These are phyloP conservation scores for Rhizoglyphus robini DNA, from an alignment of 1,140 invertebrate genomes.

Conservation along the genomic window DNA sequence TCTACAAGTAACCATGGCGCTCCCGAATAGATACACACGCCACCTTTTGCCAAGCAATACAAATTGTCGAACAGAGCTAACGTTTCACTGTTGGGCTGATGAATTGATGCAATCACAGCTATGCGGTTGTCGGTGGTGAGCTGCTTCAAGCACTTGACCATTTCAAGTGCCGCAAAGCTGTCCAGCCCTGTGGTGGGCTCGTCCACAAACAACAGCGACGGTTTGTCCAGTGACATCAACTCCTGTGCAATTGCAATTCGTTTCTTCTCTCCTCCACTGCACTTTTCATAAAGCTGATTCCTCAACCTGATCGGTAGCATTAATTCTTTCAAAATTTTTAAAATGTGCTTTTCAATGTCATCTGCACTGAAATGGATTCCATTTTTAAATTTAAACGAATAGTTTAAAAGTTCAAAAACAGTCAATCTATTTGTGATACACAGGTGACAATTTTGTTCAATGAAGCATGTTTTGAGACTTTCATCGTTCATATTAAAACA, in stretches of 20 bases:
- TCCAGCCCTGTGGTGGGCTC: conserved; percentile 45
- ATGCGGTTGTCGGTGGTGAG: neutral
- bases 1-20: conserved; percentile 1
- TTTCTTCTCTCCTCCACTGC: neutral
- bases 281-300: neutral
- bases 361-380: conserved; percentile 59
- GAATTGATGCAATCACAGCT: conserved; percentile 17
- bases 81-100: conserved; percentile 16
- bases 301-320: conserved; percentile 46
- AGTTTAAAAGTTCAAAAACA: conserved; percentile 62
- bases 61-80: conserved; percentile 13
- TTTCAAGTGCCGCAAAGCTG: neutral
- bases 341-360: neutral
- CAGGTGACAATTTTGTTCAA: conserved; percentile 12
- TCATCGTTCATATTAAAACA: neutral
- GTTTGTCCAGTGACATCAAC: conserved; percentile 48
- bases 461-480: neutral
- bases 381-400: too few relatives aligned
- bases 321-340: neutral
- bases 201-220: conserved; percentile 70
- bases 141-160: neutral
- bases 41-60: conserved; percentile 18
- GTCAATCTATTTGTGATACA: neutral
- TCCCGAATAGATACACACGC: conserved; percentile 16
- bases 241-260: conserved; percentile 4